Conservation (phyloP, 2,113 vertebrate species). For the Haliaeetus leucogaster region DNA sequence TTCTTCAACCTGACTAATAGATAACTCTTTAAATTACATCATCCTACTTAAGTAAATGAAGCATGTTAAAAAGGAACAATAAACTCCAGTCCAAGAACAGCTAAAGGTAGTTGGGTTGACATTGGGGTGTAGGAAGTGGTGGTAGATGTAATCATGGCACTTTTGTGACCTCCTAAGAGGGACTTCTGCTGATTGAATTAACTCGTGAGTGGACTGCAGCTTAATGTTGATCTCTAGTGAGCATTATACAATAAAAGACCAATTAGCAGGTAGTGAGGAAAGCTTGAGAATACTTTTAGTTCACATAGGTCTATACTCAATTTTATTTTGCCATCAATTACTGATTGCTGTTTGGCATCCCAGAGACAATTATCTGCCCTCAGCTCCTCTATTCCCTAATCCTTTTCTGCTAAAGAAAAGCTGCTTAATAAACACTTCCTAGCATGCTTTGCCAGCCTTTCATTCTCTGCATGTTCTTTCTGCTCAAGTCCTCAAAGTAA, state of each 20-base stretch:
- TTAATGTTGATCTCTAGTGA: not conserved
- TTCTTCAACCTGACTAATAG: not conserved
- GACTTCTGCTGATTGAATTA: not conserved
- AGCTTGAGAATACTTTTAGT: not conserved
- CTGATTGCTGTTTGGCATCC: not conserved
- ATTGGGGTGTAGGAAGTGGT: not conserved
- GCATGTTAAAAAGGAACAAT: not conserved
- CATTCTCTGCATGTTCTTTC: not conserved
- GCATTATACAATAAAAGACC: not conserved
- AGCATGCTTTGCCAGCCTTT: not conserved
- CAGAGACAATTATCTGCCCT: not conserved
- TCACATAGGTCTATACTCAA: not conserved
- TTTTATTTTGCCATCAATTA: not conserved
- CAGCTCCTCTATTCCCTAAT: not conserved
- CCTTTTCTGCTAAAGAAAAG: not conserved
- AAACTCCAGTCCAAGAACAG: not conserved
- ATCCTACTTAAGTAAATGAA: not conserved
- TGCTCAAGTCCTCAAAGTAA: not conserved
- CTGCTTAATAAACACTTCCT: not conserved
- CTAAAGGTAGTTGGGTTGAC: not conserved
- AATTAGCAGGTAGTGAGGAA: not conserved
- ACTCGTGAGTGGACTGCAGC: not conserved
- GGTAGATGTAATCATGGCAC: not conserved
- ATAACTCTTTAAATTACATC: not conserved
- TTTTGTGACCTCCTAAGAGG: not conserved